phyloP scores from a whole-genome alignment of 2,797 vertebrate genomes.

The Pachyuromys duprasi region DNA sequence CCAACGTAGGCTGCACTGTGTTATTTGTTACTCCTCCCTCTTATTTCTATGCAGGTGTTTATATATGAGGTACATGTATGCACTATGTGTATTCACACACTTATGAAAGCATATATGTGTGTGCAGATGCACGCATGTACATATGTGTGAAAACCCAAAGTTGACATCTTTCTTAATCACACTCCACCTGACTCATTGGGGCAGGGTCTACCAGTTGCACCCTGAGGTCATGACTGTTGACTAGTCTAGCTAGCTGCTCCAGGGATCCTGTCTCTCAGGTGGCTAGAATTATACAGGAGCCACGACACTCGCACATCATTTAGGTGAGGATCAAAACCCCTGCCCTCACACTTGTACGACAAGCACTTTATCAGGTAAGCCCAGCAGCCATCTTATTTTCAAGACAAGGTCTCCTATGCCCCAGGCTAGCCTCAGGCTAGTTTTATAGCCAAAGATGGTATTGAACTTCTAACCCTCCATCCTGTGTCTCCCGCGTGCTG shows the following conservation, averaged over 20 bases:
- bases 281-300: not conserved
- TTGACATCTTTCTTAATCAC: not conserved
- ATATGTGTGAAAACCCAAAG: not conserved
- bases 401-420: not conserved
- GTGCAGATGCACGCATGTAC: too few species aligned
- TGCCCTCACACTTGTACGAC: not conserved
- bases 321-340: not conserved
- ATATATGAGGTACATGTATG: too few species aligned
- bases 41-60: not conserved
- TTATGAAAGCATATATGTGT: not conserved
- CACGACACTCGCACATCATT: not conserved
- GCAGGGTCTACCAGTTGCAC: too few species aligned
- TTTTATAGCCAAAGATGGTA: not conserved
- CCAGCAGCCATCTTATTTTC: too few species aligned
- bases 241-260: not conserved
- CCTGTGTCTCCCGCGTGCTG: not conserved
- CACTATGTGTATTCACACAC: too few species aligned
- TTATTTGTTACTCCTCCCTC: too few species aligned
- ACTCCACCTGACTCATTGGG: not conserved
- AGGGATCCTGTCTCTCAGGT: not conserved
- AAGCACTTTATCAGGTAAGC: too few species aligned
- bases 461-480: not conserved
- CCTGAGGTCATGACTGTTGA: too few species aligned
- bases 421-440: not conserved
- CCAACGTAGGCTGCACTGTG: not conserved